Evolutionary conservation across 2,113 vertebrate species (phyloP).

Genomic region (Dicerorhinus sumatrensis): DNA sequence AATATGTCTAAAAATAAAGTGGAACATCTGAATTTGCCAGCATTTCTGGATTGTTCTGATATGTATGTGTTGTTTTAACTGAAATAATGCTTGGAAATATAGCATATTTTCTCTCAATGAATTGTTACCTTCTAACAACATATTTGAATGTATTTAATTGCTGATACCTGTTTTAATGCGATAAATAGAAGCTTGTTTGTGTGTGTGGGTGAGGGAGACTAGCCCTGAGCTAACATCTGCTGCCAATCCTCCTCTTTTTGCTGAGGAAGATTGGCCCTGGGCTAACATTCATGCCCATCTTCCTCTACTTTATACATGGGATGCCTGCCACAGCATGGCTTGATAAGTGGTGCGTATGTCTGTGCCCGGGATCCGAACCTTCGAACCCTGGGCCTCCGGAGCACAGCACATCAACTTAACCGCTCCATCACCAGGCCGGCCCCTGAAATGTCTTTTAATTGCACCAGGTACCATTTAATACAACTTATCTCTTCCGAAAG

Average conservation of each 20-base stretch:
- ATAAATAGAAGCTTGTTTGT: neutral
- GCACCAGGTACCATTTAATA: neutral
- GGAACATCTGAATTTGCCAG: constrained; percentile 29
- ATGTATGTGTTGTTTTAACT: neutral
- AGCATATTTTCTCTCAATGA: constrained; percentile 12
- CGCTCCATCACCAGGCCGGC: too few species aligned
- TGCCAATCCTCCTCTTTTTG: too few species aligned
- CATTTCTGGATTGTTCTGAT: constrained; percentile 42
- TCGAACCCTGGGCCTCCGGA: too few species aligned
- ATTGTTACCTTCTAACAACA: neutral
- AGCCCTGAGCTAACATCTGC: too few species aligned
- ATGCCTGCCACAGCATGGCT: too few species aligned
- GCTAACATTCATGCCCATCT: too few species aligned
- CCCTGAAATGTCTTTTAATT: constrained; percentile 27
- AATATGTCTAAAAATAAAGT: constrained; percentile 64
- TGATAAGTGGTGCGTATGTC: too few species aligned
- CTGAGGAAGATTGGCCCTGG: too few species aligned
- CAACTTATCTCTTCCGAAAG: neutral
- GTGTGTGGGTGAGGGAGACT: too few species aligned
- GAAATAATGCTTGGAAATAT: neutral
- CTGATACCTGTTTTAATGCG: neutral
- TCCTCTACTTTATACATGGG: too few species aligned
- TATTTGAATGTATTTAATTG: neutral
- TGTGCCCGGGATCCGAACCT: too few species aligned
- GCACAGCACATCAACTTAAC: too few species aligned